Conservation (phyloP, 2,888 invertebrate species). For the Shargacucullia verbasci region DNA sequence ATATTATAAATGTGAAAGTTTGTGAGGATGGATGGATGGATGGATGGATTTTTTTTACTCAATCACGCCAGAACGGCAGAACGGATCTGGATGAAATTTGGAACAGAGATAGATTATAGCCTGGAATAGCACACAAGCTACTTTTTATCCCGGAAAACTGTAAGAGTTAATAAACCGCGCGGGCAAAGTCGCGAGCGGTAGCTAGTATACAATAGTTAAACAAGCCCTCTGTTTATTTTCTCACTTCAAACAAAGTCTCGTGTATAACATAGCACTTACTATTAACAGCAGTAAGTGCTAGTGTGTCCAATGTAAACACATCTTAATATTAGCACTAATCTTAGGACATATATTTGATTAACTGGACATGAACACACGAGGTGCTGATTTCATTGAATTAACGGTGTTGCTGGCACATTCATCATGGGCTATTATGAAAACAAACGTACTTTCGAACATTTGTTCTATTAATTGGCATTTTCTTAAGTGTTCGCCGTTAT, state of each 20-base stretch:
- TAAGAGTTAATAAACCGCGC: no score
- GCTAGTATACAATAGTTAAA: conserved; percentile 6
- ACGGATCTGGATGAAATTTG: no score
- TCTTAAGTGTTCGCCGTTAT: neutral
- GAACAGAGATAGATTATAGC: no score
- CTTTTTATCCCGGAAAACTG: no score
- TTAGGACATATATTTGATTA: conserved; percentile 43
- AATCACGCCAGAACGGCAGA: no score
- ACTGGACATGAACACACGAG: conserved; percentile 40
- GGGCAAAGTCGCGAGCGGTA: no score
- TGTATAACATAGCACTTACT: conserved; percentile 2
- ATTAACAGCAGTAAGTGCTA: conserved; percentile 33
- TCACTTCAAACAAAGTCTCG: conserved; percentile 17
- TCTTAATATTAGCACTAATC: conserved; percentile 22
- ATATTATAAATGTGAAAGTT: no score
- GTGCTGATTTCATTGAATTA: conserved; percentile 37
- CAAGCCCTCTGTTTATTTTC: conserved; percentile 13
- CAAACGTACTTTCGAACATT: conserved; percentile 44
- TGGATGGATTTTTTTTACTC: no score
- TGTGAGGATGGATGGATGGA: no score
- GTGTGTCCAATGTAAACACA: conserved; percentile 26
- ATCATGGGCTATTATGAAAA: conserved; percentile 41
- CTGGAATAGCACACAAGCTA: no score
- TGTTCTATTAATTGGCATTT: conserved; percentile 28
- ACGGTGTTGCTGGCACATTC: conserved; percentile 23